Percentiles rank a stretch among this genome's conserved stretches.
phyloP scores from a whole-genome alignment of 2,888 invertebrate species.

The Apamea anceps region DNA sequence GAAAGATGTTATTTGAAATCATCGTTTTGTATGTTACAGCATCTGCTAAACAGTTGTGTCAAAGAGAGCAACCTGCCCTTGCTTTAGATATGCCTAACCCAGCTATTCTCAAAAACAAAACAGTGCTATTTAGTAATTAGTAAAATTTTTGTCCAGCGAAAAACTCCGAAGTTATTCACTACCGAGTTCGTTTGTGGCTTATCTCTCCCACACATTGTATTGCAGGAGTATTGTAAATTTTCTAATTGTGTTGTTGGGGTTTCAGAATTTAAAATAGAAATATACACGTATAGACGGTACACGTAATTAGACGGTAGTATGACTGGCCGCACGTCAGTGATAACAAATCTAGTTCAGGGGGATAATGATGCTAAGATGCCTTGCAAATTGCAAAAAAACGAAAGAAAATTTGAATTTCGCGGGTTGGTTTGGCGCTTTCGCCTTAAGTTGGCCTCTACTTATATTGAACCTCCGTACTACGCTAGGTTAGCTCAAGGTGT shows the following conservation, averaged over 20 bases:
- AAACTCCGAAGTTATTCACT: background rate
- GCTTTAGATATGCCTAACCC: background rate
- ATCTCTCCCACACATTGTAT: background rate
- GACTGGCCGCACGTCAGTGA: background rate
- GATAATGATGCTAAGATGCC: background rate
- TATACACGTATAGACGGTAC: background rate
- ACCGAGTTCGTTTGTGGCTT: too few species aligned
- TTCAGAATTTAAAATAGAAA: background rate
- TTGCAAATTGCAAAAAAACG: background rate
- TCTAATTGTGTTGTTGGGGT: background rate
- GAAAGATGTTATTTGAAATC: background rate
- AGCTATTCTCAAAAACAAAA: background rate
- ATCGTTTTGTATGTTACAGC: background rate
- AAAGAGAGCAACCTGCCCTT: background rate
- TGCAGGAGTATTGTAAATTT: background rate
- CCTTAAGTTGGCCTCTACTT: background rate
- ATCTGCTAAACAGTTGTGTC: background rate
- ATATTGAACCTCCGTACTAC: background rate
- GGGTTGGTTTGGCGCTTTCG: background rate
- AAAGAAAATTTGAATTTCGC: background rate
- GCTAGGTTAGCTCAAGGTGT: background rate
- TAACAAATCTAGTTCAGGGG: background rate
- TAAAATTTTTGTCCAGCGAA: background rate
- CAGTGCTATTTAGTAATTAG: background rate
- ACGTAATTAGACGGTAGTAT: background rate